Conservation (phyloP, 2,797 vertebrate genomes). For the Buphagus erythrorhynchus region DNA sequence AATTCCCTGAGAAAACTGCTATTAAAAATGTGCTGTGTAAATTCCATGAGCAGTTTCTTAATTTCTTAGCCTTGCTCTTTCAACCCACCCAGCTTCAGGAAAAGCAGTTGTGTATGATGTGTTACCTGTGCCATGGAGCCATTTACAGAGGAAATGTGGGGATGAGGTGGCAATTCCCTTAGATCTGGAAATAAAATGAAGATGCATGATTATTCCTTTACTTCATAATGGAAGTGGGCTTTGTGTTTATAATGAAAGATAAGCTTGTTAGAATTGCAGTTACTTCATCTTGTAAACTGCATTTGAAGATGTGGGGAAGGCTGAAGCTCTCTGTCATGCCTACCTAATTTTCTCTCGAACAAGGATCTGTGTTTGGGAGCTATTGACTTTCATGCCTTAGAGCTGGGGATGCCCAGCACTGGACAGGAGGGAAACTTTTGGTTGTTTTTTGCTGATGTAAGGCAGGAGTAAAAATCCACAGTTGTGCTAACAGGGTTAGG, state of each 20-base stretch:
- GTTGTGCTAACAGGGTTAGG: neutral
- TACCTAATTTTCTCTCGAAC: neutral
- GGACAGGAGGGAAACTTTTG: neutral
- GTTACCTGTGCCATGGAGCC: neutral
- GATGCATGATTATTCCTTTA: neutral
- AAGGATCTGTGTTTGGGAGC: neutral
- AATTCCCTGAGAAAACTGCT: neutral
- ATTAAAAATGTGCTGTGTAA: neutral
- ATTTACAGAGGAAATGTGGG: neutral
- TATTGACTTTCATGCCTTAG: neutral
- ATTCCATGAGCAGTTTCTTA: neutral
- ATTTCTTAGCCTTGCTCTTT: neutral
- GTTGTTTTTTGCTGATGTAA: neutral
- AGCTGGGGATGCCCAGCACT: neutral
- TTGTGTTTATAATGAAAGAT: neutral
- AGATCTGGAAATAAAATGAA: neutral
- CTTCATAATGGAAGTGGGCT: neutral
- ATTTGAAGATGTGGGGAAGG: neutral
- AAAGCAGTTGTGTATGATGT: neutral
- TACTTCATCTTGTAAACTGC: neutral
- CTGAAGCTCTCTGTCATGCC: neutral
- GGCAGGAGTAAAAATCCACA: neutral
- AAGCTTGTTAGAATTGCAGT: neutral
- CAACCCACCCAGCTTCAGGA: neutral
- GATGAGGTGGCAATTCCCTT: neutral